These are phyloP conservation scores for Pomatorhinus ruficollis DNA, from an alignment of 2,113 vertebrate species.

Conservation along the genomic window DNA sequence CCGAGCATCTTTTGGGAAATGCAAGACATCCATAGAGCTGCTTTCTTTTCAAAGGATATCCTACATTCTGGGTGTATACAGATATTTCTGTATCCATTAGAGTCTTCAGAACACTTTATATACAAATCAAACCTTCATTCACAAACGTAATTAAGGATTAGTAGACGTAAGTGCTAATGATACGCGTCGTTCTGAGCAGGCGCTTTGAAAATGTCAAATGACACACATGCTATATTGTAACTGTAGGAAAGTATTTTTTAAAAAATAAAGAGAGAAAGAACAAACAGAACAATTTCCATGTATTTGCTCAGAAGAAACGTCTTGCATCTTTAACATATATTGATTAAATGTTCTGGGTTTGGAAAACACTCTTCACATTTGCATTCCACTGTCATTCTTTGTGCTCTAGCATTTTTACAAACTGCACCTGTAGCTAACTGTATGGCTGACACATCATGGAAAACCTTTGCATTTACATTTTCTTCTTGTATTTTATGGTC, in stretches of 20 bases:
- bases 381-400: background rate
- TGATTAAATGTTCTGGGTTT: background rate
- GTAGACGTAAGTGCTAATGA: background rate
- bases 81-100: background rate
- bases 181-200: background rate
- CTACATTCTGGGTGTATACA: background rate
- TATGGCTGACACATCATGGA: background rate
- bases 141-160: background rate
- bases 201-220: background rate
- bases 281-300: background rate
- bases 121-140: background rate
- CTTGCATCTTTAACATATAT: background rate
- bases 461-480: background rate
- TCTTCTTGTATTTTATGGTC: background rate
- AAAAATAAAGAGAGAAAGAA: background rate
- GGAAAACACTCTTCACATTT: background rate
- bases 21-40: background rate
- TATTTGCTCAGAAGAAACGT: background rate
- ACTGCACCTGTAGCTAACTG: background rate
- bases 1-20: background rate
- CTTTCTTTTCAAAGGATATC: background rate
- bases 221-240: background rate
- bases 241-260: background rate
- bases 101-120: background rate
- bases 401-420: background rate